Conservation (phyloP, 2,888 invertebrate genomes). For the Apeira syringaria region DNA sequence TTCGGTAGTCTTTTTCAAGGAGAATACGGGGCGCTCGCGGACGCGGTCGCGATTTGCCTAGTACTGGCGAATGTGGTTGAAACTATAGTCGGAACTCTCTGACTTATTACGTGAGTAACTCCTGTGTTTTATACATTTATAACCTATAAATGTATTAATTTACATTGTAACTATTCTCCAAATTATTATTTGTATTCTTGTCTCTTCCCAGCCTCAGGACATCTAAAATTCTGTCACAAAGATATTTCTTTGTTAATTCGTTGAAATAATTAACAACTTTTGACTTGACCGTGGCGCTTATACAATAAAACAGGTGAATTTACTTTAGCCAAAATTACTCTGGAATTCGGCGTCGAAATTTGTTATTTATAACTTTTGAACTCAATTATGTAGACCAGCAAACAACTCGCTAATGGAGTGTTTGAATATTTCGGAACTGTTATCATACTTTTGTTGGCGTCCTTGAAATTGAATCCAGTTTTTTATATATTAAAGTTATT, state of each 20-base stretch:
- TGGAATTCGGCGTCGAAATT: constrained; percentile 35
- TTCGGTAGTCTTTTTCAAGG: too few relatives aligned
- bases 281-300: constrained; percentile 24
- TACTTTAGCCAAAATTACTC: constrained; percentile 30
- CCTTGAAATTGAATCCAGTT: too few relatives aligned
- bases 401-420: constrained; percentile 24
- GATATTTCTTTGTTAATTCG: constrained; percentile 25
- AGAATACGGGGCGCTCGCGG: too few relatives aligned
- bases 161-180: too few relatives aligned
- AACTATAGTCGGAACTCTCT: too few relatives aligned
- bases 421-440: constrained; percentile 19
- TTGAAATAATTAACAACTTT: constrained; percentile 26
- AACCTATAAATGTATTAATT: too few relatives aligned
- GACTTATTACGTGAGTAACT: too few relatives aligned
- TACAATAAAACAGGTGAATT: constrained; percentile 33
- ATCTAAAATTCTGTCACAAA: constrained; percentile 9
- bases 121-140: too few relatives aligned
- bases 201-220: constrained; percentile 1
- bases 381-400: constrained; percentile 28
- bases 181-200: not conserved
- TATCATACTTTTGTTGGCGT: not conserved
- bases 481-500: too few relatives aligned
- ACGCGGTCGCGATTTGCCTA: too few relatives aligned
- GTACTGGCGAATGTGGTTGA: too few relatives aligned
- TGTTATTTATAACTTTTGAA: constrained; percentile 32